These are phyloP conservation scores for Selene dorsalis DNA, from an alignment of 2,797 vertebrate species.

Conservation along the genomic window DNA sequence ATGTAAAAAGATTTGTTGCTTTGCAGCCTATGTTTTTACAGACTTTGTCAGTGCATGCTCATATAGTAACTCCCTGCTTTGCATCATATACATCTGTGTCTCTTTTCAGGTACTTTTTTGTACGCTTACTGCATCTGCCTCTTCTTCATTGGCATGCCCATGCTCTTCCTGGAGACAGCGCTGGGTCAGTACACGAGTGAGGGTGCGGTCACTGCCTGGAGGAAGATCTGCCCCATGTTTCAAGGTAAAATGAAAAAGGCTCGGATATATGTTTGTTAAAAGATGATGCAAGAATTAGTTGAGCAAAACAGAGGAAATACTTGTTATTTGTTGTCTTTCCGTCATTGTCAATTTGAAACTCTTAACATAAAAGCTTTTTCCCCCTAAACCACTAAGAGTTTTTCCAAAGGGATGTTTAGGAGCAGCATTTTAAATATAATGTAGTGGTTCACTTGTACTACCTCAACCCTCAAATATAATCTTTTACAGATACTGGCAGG, in stretches of 20 bases:
- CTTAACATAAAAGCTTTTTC: not conserved
- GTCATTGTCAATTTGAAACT: not conserved
- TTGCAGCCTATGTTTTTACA: too few relatives aligned
- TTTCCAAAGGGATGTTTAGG: too few relatives aligned
- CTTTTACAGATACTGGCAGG: too few relatives aligned
- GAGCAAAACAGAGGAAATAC: not conserved
- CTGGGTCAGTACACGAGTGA: constrained; percentile 96
- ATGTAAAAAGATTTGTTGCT: not conserved
- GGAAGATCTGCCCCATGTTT: constrained; percentile 95
- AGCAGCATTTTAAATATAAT: too few relatives aligned
- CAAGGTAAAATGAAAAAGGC: constrained; percentile 83
- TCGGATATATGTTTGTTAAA: not conserved
- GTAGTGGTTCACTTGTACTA: too few relatives aligned
- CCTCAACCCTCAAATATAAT: too few relatives aligned
- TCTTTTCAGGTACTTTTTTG: constrained; percentile 90
- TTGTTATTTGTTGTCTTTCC: not conserved
- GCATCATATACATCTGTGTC: not conserved
- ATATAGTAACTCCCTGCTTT: too few relatives aligned
- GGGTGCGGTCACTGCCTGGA: constrained; percentile 93
- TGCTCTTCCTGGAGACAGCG: constrained; percentile 94
- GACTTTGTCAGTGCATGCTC: too few relatives aligned
- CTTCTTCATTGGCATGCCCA: constrained; percentile 90
- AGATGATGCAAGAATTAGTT: not conserved
- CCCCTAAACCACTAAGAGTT: too few relatives aligned
- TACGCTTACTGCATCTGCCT: constrained; percentile 95